Evolutionary conservation across 2,888 invertebrate species (phyloP), one percentile per base, ranked within the genome.

Genomic region (Pharmacophagus antenor): DNA sequence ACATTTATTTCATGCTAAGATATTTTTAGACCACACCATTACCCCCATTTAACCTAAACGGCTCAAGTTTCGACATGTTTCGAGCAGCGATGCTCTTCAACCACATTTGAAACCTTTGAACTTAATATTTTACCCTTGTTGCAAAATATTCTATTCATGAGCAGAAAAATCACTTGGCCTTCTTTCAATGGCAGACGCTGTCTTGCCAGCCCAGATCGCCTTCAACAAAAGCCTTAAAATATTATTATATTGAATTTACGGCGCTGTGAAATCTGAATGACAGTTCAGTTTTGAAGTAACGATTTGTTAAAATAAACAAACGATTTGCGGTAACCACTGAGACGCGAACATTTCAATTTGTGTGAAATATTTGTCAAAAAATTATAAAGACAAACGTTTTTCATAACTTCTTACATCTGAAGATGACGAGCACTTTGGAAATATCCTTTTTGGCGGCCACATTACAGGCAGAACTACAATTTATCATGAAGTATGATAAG

Each of bases 131-230:
- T 54, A 54, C 23, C 44, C 25, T 44, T 25, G 44, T 54, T 25
- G 44, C 15, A 54, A 54, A 44, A 54, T 54, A 54, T 54, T 54
- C 27, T 54, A 54, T 54, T 54, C 54, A 54, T 54, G 54, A 54
- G 22, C 54, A 54, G 54, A 54, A 54, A n/a, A 54, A 54, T 54
- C 54, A 54, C 44, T 46, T 54, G 54, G 44, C 54, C 54, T 27
- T 25, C 27, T 54, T 54, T 54, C 44, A 54, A 20, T 17, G 44
- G 27, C 42, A 21, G 42, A 22, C 44, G 2, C 37, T 22, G 41
- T n/a, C 41, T 42, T n/a, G 2, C 25, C 27, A 54, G 44, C 54
- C 54, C 27, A 54, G 44, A 46, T 54, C 44, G 42, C 10, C 44
- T 42, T 53, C 17, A 46, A 54, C 54, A 54, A 54, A 44, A 54